Evolutionary conservation across 2,797 vertebrate genomes (phyloP).

Genomic region (Prunella strophiata): DNA sequence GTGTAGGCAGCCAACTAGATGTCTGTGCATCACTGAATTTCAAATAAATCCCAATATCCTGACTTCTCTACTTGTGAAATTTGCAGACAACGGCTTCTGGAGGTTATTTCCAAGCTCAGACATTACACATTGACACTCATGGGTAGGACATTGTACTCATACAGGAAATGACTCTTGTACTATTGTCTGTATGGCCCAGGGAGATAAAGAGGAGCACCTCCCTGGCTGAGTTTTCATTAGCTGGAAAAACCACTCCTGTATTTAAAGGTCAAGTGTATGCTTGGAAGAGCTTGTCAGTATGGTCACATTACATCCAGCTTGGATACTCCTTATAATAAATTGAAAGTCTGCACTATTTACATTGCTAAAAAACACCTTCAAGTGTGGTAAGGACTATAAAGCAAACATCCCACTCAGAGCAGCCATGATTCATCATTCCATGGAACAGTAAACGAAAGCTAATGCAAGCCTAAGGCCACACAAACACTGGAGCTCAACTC

Average conservation of each 20-base stretch:
- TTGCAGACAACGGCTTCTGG: not conserved
- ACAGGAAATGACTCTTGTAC: constrained; percentile 6
- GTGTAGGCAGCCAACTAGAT: not conserved
- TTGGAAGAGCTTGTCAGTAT: not conserved
- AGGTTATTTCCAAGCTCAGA: not conserved
- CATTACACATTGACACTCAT: not conserved
- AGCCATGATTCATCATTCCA: not conserved
- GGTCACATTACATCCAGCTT: not conserved
- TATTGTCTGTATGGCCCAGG: not conserved
- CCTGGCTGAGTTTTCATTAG: not conserved
- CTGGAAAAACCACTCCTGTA: not conserved
- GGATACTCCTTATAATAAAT: not conserved
- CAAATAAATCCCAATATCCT: not conserved
- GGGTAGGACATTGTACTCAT: not conserved
- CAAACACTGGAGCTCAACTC: not conserved
- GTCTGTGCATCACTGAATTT: not conserved
- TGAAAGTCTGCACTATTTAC: not conserved
- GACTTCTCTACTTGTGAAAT: not conserved
- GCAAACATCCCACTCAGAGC: not conserved
- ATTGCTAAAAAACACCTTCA: not conserved
- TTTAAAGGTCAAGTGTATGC: not conserved
- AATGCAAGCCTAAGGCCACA: not conserved
- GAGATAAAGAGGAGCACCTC: not conserved
- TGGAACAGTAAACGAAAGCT: not conserved
- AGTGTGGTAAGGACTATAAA: not conserved